These are phyloP conservation scores for Brachyptera risi DNA, from an alignment of 2,888 invertebrate genomes.

Conservation along the genomic window DNA sequence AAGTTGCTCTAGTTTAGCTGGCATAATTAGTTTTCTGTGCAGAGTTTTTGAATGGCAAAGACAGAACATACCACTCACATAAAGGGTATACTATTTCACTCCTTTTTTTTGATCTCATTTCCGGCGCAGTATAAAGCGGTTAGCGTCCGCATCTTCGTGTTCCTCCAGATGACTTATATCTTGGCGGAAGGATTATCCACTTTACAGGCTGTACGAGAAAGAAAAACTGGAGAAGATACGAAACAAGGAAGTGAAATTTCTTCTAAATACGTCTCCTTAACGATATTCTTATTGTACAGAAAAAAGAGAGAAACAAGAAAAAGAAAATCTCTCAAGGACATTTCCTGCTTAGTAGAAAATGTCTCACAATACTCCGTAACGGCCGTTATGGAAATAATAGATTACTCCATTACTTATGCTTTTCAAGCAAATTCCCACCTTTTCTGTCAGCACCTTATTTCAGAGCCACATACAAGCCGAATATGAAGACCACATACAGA, in stretches of 20 bases:
- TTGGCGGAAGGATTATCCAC: slow-evolving; percentile 18
- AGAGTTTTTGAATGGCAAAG: too few species aligned
- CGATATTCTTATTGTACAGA: slow-evolving; percentile 1
- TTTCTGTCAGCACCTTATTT: not conserved
- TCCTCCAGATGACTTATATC: slow-evolving; percentile 9
- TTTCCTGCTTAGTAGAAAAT: not conserved
- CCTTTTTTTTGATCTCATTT: slow-evolving; percentile 13
- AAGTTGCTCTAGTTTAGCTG: too few species aligned
- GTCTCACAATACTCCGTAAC: slow-evolving; percentile 1
- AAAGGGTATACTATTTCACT: slow-evolving; percentile 6
- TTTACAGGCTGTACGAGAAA: slow-evolving; percentile 8
- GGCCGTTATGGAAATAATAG: slow-evolving; percentile 19
- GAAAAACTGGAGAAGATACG: not conserved
- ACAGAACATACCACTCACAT: slow-evolving; percentile 2
- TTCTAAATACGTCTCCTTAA: slow-evolving; percentile 12
- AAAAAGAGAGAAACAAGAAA: not conserved
- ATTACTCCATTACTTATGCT: slow-evolving; percentile 19
- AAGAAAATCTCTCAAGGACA: not conserved
- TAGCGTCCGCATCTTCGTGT: slow-evolving; percentile 1
- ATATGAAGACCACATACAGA: not conserved
- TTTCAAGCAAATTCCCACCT: slow-evolving; percentile 21
- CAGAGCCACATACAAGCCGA: slow-evolving; percentile 1
- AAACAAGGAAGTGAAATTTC: slow-evolving; percentile 19
- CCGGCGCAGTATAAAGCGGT: slow-evolving; percentile 4
- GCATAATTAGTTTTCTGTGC: too few species aligned